Evolutionary conservation across 1,140 invertebrate genomes (phyloP).

Genomic region (Drosophila seguyi): DNA sequence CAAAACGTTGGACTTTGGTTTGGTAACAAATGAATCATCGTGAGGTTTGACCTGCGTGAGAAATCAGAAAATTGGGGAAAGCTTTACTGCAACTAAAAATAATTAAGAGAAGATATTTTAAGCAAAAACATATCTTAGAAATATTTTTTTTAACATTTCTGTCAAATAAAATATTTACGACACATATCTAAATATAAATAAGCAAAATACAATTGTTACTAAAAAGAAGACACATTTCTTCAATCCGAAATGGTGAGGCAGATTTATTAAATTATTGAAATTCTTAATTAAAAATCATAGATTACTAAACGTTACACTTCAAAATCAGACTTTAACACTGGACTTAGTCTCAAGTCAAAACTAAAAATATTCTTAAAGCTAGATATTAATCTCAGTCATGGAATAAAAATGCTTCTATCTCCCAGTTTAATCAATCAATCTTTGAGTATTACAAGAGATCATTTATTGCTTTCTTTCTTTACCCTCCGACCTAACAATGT

Average conservation of each 20-base stretch:
- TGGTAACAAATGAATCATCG: conserved; percentile 66
- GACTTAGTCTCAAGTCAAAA: too few relatives aligned
- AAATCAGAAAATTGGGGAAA: not conserved
- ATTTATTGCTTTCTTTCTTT: conserved; percentile 14
- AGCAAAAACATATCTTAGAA: not conserved
- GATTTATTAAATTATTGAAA: not conserved
- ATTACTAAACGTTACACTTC: not conserved
- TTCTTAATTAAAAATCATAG: not conserved
- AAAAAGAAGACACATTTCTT: too few relatives aligned
- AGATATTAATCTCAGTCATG: not conserved
- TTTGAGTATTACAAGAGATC: conserved; percentile 46
- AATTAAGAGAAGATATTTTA: not conserved
- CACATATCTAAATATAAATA: not conserved
- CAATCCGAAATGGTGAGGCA: not conserved
- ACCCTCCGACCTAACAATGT: conserved; percentile 29
- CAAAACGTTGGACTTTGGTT: conserved; percentile 51
- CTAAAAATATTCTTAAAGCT: not conserved
- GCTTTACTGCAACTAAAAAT: not conserved
- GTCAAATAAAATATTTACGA: too few relatives aligned
- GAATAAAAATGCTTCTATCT: too few relatives aligned
- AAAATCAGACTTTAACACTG: too few relatives aligned
- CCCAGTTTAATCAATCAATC: conserved; percentile 43
- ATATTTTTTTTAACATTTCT: too few relatives aligned
- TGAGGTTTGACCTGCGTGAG: conserved; percentile 53
- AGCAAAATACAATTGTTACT: not conserved